phyloP scores from a whole-genome alignment of 2,888 invertebrate genomes.

The Polymixis flavicincta region DNA sequence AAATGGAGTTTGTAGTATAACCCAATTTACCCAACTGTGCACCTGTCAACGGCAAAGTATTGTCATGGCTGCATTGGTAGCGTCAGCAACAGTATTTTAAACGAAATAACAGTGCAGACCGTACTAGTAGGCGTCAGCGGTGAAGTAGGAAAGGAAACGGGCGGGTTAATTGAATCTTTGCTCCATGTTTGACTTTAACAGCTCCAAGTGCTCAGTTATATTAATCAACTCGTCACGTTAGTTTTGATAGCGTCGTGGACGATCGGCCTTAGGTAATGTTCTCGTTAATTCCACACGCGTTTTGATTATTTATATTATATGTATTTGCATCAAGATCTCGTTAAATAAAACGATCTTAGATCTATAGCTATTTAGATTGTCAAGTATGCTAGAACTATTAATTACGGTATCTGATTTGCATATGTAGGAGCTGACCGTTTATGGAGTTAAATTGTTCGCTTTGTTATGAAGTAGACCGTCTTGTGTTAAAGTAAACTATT shows the following conservation, averaged over 20 bases:
- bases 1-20: not conserved
- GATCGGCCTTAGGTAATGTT: slow-evolving; percentile 22
- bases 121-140: no score
- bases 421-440: slow-evolving; percentile 36
- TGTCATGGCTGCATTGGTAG: no score
- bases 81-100: no score
- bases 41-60: no score
- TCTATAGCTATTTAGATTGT: not conserved
- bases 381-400: slow-evolving; percentile 21
- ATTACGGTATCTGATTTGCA: slow-evolving; percentile 16
- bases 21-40: no score
- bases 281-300: slow-evolving; percentile 59
- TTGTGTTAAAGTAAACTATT: slow-evolving; percentile 17
- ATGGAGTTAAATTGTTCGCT: slow-evolving; percentile 11
- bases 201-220: no score
- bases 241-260: not conserved
- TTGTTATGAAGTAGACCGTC: not conserved
- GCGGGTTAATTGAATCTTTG: no score
- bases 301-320: slow-evolving; percentile 25
- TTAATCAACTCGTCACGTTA: no score
- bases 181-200: no score
- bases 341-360: slow-evolving; percentile 36
- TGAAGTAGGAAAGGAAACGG: no score
- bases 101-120: no score
- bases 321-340: slow-evolving; percentile 46